Conservation (phyloP, 2,797 vertebrate species). For the Eleutherodactylus coqui region DNA sequence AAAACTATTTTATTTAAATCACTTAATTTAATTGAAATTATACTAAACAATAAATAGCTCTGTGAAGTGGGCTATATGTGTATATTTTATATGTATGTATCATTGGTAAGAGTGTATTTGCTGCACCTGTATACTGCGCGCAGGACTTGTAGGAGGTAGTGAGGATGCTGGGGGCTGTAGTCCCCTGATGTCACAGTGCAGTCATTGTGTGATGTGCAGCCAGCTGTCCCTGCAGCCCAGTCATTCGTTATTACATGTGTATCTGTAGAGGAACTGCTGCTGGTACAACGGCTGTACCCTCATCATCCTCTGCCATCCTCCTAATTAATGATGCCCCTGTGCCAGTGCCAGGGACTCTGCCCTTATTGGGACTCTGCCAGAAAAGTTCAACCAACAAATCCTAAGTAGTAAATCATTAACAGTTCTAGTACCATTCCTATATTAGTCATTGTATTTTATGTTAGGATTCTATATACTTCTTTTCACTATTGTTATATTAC, state of each 20-base stretch:
- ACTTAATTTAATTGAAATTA: too few relatives aligned
- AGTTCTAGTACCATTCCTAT: background rate
- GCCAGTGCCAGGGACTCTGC: background rate
- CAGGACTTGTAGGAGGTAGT: background rate
- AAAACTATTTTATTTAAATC: too few relatives aligned
- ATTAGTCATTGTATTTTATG: background rate
- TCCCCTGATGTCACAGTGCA: slow-evolving; percentile 2
- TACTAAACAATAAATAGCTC: too few relatives aligned
- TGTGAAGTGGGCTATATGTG: too few relatives aligned
- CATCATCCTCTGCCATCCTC: background rate
- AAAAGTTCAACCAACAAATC: background rate
- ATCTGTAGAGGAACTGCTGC: background rate
- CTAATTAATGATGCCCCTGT: background rate
- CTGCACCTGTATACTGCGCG: background rate
- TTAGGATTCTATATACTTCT: too few relatives aligned
- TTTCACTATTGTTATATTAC: too few relatives aligned
- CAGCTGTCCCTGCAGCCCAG: background rate
- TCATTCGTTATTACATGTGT: slow-evolving; percentile 11
- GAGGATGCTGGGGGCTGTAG: background rate
- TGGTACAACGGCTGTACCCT: background rate
- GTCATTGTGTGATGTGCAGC: background rate
- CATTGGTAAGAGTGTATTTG: too few relatives aligned
- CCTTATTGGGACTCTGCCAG: background rate
- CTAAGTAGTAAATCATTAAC: background rate
- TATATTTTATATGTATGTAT: too few relatives aligned